These are phyloP conservation scores for Hormiphora californensis DNA, from an alignment of 37 sponge, comb jelly and placozoan genomes.

Conservation along the genomic window DNA sequence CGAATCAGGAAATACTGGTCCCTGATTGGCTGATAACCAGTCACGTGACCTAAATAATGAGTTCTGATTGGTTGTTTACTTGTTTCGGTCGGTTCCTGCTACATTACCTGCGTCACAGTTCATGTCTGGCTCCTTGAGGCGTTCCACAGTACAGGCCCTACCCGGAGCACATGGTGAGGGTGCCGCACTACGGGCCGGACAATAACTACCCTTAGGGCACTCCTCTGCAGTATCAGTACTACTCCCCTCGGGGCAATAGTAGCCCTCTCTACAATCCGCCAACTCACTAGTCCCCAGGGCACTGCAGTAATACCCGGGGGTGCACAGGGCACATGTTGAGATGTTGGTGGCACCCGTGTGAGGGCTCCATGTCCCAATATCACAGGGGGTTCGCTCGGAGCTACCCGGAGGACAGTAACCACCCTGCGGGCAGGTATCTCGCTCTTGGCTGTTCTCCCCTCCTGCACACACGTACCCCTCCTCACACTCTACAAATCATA, in stretches of 20 bases:
- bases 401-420: constrained; percentile 42
- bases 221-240: constrained; percentile 55
- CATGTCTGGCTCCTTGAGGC: constrained; percentile 22
- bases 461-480: constrained; percentile 29
- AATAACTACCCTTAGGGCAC: constrained; percentile 55
- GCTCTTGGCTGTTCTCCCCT: constrained; percentile 8
- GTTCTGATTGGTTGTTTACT: too few relatives aligned
- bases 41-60: too few relatives aligned
- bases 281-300: constrained; percentile 7
- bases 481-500: neutral
- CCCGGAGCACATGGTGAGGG: neutral
- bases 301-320: constrained; percentile 9
- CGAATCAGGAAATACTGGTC: too few relatives aligned
- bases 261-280: neutral
- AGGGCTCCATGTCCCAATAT: constrained; percentile 22
- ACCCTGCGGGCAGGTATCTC: neutral
- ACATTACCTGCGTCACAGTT: constrained; percentile 42
- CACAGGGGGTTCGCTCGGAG: neutral
- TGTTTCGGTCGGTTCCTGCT: too few relatives aligned
- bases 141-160: constrained; percentile 8
- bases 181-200: neutral
- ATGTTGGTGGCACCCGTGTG: neutral
- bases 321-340: neutral
- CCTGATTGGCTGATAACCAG: too few relatives aligned
- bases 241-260: too few relatives aligned